These are phyloP conservation scores for Drosophila equinoxialis DNA, from an alignment of 1,140 invertebrate genomes.

Conservation along the genomic window DNA sequence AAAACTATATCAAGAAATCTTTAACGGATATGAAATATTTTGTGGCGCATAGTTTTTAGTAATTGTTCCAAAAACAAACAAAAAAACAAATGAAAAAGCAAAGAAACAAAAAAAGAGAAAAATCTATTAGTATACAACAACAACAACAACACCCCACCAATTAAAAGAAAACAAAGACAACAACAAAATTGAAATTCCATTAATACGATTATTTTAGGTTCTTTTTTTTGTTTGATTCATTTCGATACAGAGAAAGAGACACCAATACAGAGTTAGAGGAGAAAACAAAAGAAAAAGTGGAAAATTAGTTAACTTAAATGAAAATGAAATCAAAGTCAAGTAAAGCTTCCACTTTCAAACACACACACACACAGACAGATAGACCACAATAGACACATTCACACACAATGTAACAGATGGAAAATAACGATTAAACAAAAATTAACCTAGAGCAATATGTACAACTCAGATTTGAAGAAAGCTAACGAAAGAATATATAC, in stretches of 20 bases:
- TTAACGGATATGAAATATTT: constrained; percentile 51
- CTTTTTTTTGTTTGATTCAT: not conserved
- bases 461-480: constrained; percentile 46
- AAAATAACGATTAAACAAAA: constrained; percentile 22
- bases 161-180: constrained; percentile 40
- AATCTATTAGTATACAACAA: constrained; percentile 47
- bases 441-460: constrained; percentile 69
- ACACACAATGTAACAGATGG: constrained; percentile 18
- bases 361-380: constrained; percentile 19
- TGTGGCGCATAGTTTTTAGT: constrained; percentile 74
- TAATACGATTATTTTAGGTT: constrained; percentile 53
- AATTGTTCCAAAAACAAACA: constrained; percentile 55
- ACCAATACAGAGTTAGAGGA: constrained; percentile 35
- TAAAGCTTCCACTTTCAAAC: constrained; percentile 61
- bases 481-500: constrained; percentile 6
- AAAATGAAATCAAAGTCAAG: constrained; percentile 22
- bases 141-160: constrained; percentile 69
- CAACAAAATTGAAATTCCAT: constrained; percentile 59
- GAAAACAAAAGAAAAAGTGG: not conserved
- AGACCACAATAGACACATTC: constrained; percentile 15
- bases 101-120: not conserved
- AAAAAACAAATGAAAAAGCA: not conserved
- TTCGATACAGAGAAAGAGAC: constrained; percentile 29
- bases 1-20: constrained; percentile 22
- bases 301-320: not conserved